These are phyloP conservation scores for Sylvilagus bachmani DNA, from an alignment of 2,113 vertebrate species.

Conservation along the genomic window DNA sequence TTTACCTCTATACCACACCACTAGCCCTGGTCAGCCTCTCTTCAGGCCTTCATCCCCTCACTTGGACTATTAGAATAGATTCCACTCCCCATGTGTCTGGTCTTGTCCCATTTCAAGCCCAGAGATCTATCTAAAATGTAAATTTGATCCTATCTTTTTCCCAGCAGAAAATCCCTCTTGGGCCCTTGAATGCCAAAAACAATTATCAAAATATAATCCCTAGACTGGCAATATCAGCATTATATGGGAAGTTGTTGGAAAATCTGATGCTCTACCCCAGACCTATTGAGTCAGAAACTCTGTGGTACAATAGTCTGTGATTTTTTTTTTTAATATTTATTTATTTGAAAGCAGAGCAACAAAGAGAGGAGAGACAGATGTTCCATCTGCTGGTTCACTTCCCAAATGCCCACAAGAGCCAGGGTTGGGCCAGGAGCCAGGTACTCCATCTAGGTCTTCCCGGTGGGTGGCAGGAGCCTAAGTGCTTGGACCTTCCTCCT, in stretches of 20 bases:
- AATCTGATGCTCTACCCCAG: neutral
- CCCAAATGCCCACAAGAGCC: no score
- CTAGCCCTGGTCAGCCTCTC: neutral
- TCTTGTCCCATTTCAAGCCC: conserved; percentile 16
- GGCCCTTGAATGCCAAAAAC: neutral
- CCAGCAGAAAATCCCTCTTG: neutral
- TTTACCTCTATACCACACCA: no score
- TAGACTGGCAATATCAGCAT: neutral
- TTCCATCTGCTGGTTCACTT: no score
- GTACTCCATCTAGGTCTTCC: no score
- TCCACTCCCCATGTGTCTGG: neutral
- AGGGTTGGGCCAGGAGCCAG: no score
- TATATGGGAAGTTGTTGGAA: neutral
- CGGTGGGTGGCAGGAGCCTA: no score
- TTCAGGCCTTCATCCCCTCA: neutral
- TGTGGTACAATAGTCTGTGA: neutral
- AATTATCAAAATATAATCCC: neutral
- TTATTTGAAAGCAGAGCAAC: no score
- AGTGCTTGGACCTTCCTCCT: no score
- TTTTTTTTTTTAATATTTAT: neutral
- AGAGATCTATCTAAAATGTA: conserved; percentile 16
- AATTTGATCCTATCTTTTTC: neutral
- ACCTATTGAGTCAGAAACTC: conserved; percentile 25
- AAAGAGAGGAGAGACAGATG: no score
- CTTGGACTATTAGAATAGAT: neutral